Evolutionary conservation across 2,797 vertebrate species (phyloP), one percentile per base, ranked within the genome.

Genomic region (Coregonus sp.): DNA sequence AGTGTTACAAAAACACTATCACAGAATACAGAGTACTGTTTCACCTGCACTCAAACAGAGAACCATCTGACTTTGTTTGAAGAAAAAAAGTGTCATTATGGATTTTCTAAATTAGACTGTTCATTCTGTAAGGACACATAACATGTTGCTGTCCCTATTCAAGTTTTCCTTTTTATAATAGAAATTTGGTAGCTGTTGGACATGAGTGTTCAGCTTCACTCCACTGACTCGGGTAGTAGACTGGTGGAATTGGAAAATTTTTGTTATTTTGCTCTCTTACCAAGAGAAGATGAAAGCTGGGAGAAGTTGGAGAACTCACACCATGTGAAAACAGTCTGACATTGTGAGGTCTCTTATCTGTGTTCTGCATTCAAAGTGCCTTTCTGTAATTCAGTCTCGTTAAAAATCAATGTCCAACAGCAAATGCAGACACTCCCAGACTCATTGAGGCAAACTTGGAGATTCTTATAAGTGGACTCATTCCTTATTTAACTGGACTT

Each of bases 171-270:
- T 67, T 72, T 31, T n/a, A 51, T 33, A 4, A 20, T 31, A 18
- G 7, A 16, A 15, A n/a, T 51, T 29, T 31, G 25, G 20, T 25
- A 72, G 40, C 40, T 47, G 12, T 72, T 12, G 29, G 35, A 33
- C 54, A 25, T 16, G 5, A 31, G 35, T 16, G 16, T 69, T 33
- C 25, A 20, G 31, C 6, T 70, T 59, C 40, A 70, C 20, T 79
- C 51, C 47, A 68, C 69, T 59, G 65, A 68, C 20, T 69, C 29
- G 5, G 25, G 51, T 61, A 80, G 76, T 61, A 73, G 63, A 63
- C 66, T 51, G 71, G 35, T 68, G 54, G 75, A 59, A 51, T 80
- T 73, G 78, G 78, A 79, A 47, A 63, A 76, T 35, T 33, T 0
- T 33, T 54, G 70, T 52, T 72, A 31, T 76, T 76, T 69, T 73